These are phyloP conservation scores for Cotesia glomerata DNA, from an alignment of 1,140 invertebrate species.

Conservation along the genomic window DNA sequence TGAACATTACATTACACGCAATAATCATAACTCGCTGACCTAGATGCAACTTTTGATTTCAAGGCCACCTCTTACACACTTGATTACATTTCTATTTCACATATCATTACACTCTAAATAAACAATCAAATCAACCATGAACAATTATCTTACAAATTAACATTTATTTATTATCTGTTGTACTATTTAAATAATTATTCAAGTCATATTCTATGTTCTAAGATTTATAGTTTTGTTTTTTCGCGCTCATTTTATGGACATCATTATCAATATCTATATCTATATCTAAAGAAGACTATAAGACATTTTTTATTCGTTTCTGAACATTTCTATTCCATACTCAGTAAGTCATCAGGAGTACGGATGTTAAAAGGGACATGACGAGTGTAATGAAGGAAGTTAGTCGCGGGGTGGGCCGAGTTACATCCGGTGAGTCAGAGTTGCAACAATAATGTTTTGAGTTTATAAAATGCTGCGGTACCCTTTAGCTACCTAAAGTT, in stretches of 20 bases:
- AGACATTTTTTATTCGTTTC: too few relatives aligned
- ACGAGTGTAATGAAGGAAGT: conserved; percentile 27
- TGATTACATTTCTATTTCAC: conserved; percentile 6
- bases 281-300: too few relatives aligned
- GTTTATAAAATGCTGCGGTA: conserved; percentile 10
- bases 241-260: not conserved
- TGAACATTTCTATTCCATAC: not conserved
- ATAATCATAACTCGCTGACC: conserved; percentile 13
- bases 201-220: too few relatives aligned
- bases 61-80: not conserved
- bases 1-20: not conserved
- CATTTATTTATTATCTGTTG: too few relatives aligned
- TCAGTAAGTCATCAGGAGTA: conserved; percentile 15
- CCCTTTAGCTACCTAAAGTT: conserved; percentile 1
- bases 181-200: too few relatives aligned
- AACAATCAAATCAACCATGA: not conserved
- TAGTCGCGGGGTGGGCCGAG: conserved; percentile 27
- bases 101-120: conserved; percentile 12
- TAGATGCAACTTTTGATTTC: conserved; percentile 19
- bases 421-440: conserved; percentile 35
- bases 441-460: not conserved
- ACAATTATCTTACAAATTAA: not conserved
- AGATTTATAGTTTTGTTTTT: too few relatives aligned
- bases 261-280: too few relatives aligned
- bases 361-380: not conserved